Base-by-base conservation (phyloP, 2,888 invertebrate genomes). In the Tetheella fluctuosa region DNA sequence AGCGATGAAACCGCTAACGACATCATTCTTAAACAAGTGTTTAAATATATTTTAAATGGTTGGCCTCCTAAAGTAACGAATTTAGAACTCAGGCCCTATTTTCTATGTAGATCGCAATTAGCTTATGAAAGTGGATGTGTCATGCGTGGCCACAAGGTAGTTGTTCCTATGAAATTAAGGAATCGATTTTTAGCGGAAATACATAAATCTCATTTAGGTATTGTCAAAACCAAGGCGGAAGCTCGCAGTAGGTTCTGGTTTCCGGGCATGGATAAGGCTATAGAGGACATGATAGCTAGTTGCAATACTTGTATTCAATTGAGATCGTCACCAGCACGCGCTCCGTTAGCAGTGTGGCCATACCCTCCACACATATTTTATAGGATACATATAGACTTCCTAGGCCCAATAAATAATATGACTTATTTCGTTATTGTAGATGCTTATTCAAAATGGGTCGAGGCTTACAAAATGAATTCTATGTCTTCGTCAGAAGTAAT, bases 181-280 rank as follows among this genome's bases (percentile, higher is more conserved):
- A 20, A 10, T 10, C 17, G 20, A n/a, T n/a, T n/a, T n/a, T n/a
- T n/a, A n/a, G n/a, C n/a, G n/a, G n/a, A n/a, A n/a, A n/a, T 61
- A 13, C 61, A 61, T 52, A 25, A 23, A 2, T 59, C 61, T 0
- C 59, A 59, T 54, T 59, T 64, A 20, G 65, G 63, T 12, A 57
- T 68, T 20, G 55, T 61, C 0, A 64, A 69, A 57, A 64, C 57
- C 23, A 73, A 73, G 48, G 67, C 69, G 0, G 68, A 67, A 8
- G 70, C 70, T 1, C 61, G 71, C n/a, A n/a, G n/a, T n/a, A n/a
- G n/a, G 6, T 59, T 73, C 15, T 74, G 71, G 71, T 74, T 73
- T 39, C 71, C 74, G 0, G 64, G 65, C 4, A 61, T 72, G 0
- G 69, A 70, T 34, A 54, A 39, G 2, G 54, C n/a, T n/a, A n/a